Evolutionary conservation across 2,113 vertebrate species (phyloP).

Genomic region (Agelaius phoeniceus): DNA sequence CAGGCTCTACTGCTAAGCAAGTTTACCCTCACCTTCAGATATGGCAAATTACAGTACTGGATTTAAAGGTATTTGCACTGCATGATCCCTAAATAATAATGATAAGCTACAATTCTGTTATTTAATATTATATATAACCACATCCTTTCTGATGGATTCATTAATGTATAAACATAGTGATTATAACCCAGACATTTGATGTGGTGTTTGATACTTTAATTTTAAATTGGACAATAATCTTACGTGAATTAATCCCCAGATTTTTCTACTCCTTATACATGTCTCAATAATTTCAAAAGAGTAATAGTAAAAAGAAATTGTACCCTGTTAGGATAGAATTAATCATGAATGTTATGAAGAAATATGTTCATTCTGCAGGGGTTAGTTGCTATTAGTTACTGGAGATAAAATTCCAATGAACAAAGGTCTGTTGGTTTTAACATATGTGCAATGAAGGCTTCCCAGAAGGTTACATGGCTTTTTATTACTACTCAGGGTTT

Average conservation of each 20-base stretch:
- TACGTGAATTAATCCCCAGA: background rate
- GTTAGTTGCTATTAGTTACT: background rate
- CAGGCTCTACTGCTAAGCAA: background rate
- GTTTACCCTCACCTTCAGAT: slow-evolving; percentile 18
- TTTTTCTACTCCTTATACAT: background rate
- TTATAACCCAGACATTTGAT: background rate
- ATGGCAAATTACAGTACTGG: background rate
- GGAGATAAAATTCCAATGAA: background rate
- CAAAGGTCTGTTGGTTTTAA: background rate
- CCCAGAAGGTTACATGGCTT: background rate
- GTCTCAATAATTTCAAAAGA: background rate
- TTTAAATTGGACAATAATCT: background rate
- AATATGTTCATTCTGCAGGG: background rate
- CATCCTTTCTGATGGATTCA: background rate
- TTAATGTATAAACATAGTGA: slow-evolving; percentile 13
- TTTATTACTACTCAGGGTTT: background rate
- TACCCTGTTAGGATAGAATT: background rate
- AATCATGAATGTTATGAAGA: background rate
- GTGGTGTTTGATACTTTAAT: slow-evolving; percentile 4
- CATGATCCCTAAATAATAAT: slow-evolving; percentile 24
- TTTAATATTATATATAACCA: slow-evolving; percentile 10
- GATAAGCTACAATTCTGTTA: background rate
- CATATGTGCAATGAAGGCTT: background rate
- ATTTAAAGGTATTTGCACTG: slow-evolving; percentile 7
- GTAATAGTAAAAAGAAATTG: background rate